A percentile compares a stretch with the other conserved stretches of the same genome.
phyloP scores from a whole-genome alignment of 2,888 invertebrate genomes.

The Timandra comae region DNA sequence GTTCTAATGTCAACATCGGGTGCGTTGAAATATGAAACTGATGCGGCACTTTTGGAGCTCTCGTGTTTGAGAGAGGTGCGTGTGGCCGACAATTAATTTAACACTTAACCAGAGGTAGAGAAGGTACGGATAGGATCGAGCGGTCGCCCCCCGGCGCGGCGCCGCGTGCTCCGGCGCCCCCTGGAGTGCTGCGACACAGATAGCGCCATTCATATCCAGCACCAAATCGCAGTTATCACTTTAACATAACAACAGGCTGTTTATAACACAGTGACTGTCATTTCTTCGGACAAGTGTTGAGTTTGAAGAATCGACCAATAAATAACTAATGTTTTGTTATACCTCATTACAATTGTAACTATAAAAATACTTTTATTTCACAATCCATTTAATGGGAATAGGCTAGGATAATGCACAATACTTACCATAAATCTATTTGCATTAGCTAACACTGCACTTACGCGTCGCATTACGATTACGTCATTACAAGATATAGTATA shows the following conservation, averaged over 20 bases:
- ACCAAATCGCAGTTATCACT: conserved; percentile 46
- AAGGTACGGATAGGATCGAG: conserved; percentile 25
- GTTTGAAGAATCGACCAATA: too few relatives aligned
- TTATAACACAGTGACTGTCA: conserved; percentile 42
- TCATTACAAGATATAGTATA: conserved; percentile 51
- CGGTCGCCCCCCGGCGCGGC: conserved; percentile 30
- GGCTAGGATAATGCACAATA: too few relatives aligned
- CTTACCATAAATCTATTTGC: conserved; percentile 37
- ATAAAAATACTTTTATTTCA: too few relatives aligned
- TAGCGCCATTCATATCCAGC: conserved; percentile 49
- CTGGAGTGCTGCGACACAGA: conserved; percentile 46
- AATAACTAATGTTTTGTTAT: too few relatives aligned
- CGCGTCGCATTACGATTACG: conserved; percentile 49
- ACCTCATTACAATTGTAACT: too few relatives aligned
- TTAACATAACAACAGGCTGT: conserved; percentile 38
- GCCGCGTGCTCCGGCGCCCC: conserved; percentile 42
- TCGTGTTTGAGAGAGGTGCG: conserved; percentile 17
- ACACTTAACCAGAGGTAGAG: conserved; percentile 48
- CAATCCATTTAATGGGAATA: too few relatives aligned
- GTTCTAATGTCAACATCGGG: conserved; percentile 55
- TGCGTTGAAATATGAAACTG: conserved; percentile 34
- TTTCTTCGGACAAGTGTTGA: conserved; percentile 20
- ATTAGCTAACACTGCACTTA: conserved; percentile 13
- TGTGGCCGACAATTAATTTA: conserved; percentile 58
- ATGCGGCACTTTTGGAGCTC: conserved; percentile 21